Base-by-base conservation (phyloP, 2,888 invertebrate genomes). In the Ctena decussata region DNA sequence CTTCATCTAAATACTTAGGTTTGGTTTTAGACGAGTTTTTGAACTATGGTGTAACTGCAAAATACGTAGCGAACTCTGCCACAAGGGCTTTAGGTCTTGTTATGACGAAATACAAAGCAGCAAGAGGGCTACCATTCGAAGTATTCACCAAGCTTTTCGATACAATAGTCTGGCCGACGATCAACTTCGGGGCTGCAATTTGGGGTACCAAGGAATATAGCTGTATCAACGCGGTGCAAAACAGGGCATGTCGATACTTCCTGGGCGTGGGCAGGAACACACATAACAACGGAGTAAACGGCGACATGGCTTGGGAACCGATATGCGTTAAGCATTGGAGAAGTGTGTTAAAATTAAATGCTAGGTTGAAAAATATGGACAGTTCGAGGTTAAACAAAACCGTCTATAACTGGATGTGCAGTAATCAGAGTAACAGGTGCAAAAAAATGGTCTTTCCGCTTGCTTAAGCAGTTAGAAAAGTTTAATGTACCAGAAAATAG, bases 141-240 rank as follows among this genome's bases (percentile, higher is more conserved):
- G 79, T 76, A 32, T 78, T 71, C 30, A 80, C 76, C 1, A 84
- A 84, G 49, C 30, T 80, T 0, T 84, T 57, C 32, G 71, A 80
- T 32, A 53, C 60, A 21, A 41, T 70, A 12, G 79, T 80, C 6
- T 74, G 65, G 77, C 77, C 74, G 18, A 49, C 44, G 3, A 80
- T 77, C 18, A 69, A 49, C 49, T 84, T 77, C 46, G 80, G 72
- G 5, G 76, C 80, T 27, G 72, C 77, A 0, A 77, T 80, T 32
- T 84, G 80, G 77, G 84, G 74, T n/a, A 39, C 21, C 11, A 44
- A 46, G 39, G 49, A 44, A 5, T 77, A 65, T 32, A 15, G 60
- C 30, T 37, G 65, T 18, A 46, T 76, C 60, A 5, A 60, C 30
- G 24, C 30, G 60, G 60, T 60, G 6, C 60, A 60, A 30, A 35